Evolutionary conservation across 2,797 vertebrate species (phyloP).

Genomic region (Huso huso): DNA sequence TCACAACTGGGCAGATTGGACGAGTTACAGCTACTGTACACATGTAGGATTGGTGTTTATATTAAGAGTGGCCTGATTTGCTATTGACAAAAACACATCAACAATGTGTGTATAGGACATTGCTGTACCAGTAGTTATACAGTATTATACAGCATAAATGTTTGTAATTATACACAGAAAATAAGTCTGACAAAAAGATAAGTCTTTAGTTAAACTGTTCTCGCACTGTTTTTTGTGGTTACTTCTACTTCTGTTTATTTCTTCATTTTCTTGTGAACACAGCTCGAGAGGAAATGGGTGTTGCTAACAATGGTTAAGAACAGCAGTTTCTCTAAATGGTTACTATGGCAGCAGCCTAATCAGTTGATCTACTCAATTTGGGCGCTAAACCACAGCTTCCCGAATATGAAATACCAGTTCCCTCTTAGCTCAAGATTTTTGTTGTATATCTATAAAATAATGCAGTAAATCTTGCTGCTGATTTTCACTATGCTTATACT

Average conservation of each 20-base stretch:
- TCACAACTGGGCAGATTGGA: too few relatives aligned
- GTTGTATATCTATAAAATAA: neutral
- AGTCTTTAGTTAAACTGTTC: too few relatives aligned
- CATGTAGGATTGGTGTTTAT: too few relatives aligned
- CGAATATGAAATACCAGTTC: constrained; percentile 27
- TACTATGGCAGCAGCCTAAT: constrained; percentile 55
- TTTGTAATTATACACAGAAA: too few relatives aligned
- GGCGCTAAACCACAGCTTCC: constrained; percentile 73
- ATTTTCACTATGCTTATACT: neutral
- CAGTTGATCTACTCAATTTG: constrained; percentile 52
- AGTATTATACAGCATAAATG: too few relatives aligned
- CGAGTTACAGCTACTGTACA: too few relatives aligned
- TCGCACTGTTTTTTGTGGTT: constrained; percentile 34
- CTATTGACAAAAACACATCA: too few relatives aligned
- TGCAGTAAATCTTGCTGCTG: neutral
- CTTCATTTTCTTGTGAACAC: constrained; percentile 45
- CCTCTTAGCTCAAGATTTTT: constrained; percentile 5
- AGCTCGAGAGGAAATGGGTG: constrained; percentile 56
- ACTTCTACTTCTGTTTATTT: constrained; percentile 44
- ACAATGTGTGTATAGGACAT: too few relatives aligned
- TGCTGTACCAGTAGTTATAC: too few relatives aligned
- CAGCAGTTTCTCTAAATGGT: constrained; percentile 51
- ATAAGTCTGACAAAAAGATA: too few relatives aligned
- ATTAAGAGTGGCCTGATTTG: too few relatives aligned
- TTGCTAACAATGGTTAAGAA: constrained; percentile 48